phyloP scores from a whole-genome alignment of 2,888 invertebrate species.

The Stramonita haemastoma region DNA sequence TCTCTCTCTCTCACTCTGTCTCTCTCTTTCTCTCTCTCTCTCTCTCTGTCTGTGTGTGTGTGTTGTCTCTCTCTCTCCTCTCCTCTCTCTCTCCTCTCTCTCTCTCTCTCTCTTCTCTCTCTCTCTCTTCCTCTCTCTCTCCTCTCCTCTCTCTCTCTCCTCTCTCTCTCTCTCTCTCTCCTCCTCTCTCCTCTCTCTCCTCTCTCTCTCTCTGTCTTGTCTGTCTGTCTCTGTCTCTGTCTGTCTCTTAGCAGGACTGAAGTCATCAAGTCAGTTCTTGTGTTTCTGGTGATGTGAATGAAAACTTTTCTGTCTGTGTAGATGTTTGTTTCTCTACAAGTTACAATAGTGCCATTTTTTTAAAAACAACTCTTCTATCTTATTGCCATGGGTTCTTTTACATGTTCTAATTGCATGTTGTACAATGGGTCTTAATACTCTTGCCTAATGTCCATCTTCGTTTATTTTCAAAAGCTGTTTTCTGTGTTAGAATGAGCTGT shows the following conservation, averaged over 20 bases:
- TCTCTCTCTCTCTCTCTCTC: neutral
- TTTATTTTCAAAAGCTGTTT: too few species aligned
- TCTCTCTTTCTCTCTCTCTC: neutral
- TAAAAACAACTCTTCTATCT: too few species aligned
- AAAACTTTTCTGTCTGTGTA: too few species aligned
- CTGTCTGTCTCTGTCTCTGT: neutral
- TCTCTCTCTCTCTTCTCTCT: neutral
- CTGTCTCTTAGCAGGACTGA: neutral
- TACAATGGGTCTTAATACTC: too few species aligned
- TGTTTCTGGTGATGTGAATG: too few species aligned
- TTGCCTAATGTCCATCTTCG: slow-evolving; percentile 60
- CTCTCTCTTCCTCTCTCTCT: neutral
- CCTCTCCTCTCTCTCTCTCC: neutral
- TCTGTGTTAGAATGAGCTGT: too few species aligned
- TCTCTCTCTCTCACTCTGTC: neutral
- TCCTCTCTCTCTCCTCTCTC: neutral
- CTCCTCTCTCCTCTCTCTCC: neutral
- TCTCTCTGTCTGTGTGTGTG: neutral
- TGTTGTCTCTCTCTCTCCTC: neutral
- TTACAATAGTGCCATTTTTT: too few species aligned
- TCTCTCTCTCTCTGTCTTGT: neutral
- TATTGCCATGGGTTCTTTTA: too few species aligned
- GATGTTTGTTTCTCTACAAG: too few species aligned
- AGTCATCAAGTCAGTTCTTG: too few species aligned
- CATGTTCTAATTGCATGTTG: too few species aligned